phyloP scores from a whole-genome alignment of 1,140 invertebrate species.

The Pseudomyrmex flavicornis region DNA sequence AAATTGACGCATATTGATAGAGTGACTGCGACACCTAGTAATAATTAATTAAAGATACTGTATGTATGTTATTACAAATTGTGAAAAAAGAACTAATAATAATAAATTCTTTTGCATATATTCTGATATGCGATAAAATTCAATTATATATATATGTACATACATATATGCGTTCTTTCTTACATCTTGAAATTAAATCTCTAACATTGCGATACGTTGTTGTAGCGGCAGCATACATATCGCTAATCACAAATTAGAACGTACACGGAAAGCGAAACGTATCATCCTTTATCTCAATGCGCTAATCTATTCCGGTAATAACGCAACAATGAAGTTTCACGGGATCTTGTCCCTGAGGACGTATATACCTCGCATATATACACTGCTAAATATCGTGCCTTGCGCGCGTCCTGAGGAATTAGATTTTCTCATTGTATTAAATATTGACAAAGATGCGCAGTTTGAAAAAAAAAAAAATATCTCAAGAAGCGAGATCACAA shows the following conservation, averaged over 20 bases:
- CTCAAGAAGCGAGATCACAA: too few relatives aligned
- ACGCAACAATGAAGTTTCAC: conserved; percentile 41
- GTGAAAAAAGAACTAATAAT: not conserved
- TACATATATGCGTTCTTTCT: too few relatives aligned
- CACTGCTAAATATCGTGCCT: too few relatives aligned
- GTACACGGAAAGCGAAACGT: not conserved
- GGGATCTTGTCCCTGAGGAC: conserved; percentile 17
- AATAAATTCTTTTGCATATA: not conserved
- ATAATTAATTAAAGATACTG: not conserved
- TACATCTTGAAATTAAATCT: not conserved
- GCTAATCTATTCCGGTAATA: conserved; percentile 30
- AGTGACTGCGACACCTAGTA: not conserved
- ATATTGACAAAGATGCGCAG: too few relatives aligned
- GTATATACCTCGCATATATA: not conserved
- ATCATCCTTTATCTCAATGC: conserved; percentile 39
- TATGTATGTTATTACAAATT: not conserved
- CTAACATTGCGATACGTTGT: not conserved
- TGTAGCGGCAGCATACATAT: not conserved
- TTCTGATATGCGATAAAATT: too few relatives aligned
- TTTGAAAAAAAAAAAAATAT: too few relatives aligned
- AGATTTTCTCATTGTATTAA: too few relatives aligned
- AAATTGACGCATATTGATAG: not conserved
- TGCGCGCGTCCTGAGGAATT: too few relatives aligned
- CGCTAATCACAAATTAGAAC: conserved; percentile 35
- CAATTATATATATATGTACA: too few relatives aligned